phyloP scores from a whole-genome alignment of 2,797 vertebrate species.

The Nasua narica region DNA sequence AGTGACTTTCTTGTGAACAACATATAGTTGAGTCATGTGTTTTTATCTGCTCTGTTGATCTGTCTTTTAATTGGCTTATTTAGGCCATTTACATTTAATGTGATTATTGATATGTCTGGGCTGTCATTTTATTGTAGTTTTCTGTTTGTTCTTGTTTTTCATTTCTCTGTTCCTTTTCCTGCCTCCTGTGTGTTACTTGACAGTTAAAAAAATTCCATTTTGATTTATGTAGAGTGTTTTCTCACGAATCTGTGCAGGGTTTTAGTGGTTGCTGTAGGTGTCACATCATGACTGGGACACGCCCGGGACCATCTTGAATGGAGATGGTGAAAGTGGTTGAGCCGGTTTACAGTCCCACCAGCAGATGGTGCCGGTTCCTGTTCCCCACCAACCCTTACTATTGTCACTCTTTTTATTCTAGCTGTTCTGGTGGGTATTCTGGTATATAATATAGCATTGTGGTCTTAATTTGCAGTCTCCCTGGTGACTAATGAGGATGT shows the following conservation, averaged over 20 bases:
- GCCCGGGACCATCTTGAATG: background rate
- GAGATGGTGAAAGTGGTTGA: background rate
- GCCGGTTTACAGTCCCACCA: background rate
- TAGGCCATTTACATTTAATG: background rate
- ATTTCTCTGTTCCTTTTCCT: background rate
- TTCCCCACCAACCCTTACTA: fast-evolving
- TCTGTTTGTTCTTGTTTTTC: background rate
- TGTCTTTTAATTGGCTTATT: background rate
- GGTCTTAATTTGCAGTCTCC: background rate
- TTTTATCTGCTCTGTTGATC: background rate
- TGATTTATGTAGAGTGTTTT: background rate
- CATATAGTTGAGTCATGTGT: background rate
- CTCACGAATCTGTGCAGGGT: background rate
- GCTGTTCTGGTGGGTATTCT: background rate
- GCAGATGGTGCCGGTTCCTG: fast-evolving
- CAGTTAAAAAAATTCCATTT: background rate
- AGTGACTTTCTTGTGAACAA: background rate
- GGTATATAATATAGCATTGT: background rate
- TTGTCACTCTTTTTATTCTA: too few species aligned
- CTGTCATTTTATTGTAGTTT: background rate
- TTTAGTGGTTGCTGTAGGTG: background rate
- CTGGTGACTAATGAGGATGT: too few species aligned
- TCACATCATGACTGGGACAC: fast-evolving
- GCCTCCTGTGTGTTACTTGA: background rate
- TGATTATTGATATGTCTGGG: background rate